phyloP scores from a whole-genome alignment of 2,113 vertebrate species.

The Scomber japonicus region DNA sequence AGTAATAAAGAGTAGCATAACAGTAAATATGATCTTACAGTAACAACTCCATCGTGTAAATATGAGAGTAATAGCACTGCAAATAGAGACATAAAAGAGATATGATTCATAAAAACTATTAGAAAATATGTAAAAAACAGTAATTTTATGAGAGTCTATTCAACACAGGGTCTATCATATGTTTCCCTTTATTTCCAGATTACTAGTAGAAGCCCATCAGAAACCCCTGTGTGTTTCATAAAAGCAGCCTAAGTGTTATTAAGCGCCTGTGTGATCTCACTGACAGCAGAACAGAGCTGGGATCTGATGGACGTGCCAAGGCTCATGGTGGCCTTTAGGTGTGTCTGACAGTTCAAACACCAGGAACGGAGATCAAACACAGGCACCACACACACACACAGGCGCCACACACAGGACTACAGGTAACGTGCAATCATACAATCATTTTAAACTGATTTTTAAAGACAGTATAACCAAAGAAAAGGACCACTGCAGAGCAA shows the following conservation, averaged over 20 bases:
- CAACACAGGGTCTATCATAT: background rate
- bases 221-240: slow-evolving; percentile 32
- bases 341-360: slow-evolving; percentile 58
- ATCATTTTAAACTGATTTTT: background rate
- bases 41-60: background rate
- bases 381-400: slow-evolving; percentile 2
- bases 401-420: background rate
- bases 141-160: no score
- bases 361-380: slow-evolving; percentile 20
- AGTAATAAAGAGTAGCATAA: no score
- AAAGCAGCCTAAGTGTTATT: slow-evolving; percentile 12
- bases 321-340: slow-evolving; percentile 64
- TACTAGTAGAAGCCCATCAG: background rate
- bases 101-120: no score
- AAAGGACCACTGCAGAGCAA: no score
- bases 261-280: slow-evolving; percentile 40
- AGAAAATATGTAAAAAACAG: no score
- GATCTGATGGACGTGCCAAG: slow-evolving; percentile 34
- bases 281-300: slow-evolving; percentile 47
- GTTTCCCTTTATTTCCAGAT: background rate
- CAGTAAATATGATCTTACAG: background rate
- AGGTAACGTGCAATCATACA: background rate
- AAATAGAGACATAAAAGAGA: no score
- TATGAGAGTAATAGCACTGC: no score
- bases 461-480: no score